A percentile compares a stretch with the other conserved stretches of the same genome.
phyloP scores from a whole-genome alignment of 1,140 invertebrate genomes.

The Rhagoletis zephyria region DNA sequence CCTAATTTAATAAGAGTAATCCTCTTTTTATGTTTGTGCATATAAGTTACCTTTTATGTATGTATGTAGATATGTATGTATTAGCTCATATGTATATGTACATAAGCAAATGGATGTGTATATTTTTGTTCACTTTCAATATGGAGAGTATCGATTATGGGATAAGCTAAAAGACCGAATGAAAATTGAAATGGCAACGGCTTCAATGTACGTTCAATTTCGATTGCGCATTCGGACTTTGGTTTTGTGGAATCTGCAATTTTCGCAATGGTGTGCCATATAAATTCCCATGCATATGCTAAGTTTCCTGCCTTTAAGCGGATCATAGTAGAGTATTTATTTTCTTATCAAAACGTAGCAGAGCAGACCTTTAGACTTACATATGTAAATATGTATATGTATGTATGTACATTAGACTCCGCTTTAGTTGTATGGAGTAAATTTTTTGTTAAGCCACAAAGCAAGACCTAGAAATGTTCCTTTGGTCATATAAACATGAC shows the following conservation, averaged over 20 bases:
- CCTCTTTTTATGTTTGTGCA: no score
- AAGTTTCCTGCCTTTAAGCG: background rate
- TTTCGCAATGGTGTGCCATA: background rate
- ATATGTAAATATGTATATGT: background rate
- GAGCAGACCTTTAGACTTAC: background rate
- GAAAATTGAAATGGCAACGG: background rate
- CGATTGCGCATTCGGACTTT: background rate
- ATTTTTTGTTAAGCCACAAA: no score
- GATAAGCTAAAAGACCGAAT: background rate
- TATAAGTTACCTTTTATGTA: no score
- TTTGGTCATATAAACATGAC: no score
- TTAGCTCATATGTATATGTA: no score
- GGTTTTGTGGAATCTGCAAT: background rate
- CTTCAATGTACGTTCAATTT: background rate
- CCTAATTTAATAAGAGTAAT: no score
- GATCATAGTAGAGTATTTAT: background rate
- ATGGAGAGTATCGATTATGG: background rate
- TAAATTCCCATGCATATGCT: background rate
- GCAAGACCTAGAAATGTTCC: no score
- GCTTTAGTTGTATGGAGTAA: no score
- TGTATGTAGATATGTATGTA: no score
- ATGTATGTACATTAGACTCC: no score
- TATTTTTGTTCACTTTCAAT: background rate
- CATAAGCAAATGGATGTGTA: no score
- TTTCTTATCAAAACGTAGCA: constrained; percentile 4